Evolutionary conservation across 1,140 invertebrate genomes (phyloP), one percentile per base, ranked within the genome.

Genomic region (Lucilia sericata): DNA sequence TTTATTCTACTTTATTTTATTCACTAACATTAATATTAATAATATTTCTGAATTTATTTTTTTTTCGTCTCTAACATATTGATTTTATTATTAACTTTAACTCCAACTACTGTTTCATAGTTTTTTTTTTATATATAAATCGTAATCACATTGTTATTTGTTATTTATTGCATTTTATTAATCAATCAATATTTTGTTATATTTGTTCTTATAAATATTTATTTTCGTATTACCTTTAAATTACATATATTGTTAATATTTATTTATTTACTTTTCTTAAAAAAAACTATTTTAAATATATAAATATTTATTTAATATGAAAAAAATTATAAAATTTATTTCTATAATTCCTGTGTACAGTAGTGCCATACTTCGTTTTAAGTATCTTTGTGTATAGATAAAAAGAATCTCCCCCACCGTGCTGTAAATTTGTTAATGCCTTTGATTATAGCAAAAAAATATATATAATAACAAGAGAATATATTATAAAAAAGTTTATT

Each of bases 401-500:
- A 55, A 55, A 14, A 55, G 12, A 55, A 55, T 5, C 12, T 5
- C 13, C 17, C 51, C 51, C 9, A 60, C 17, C 5, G 60, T 70
- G 60, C 60, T 70, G 60, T 70, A 70, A 21, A 70, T 70, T 70
- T 70, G 60, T 70, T 70, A 70, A 70, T 70, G 60, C 60, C 60
- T 70, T 65, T 70, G n/a, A 70, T 21, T 21, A 70, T 70, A 70
- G 21, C 51, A 60, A 60, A 60, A 17, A 14, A 17, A 13, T 13
- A 60, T 60, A 60, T 0, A n/a, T n/a, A n/a, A n/a, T 10, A 60
- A 1, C 51, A n/a, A n/a, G n/a, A n/a, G n/a, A n/a, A n/a, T 60
- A 60, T 60, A 13, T 60, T 60, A 60, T 60, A 60, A 60, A 60
- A 60, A n/a, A 5, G 5, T 60, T 60, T 60, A 17, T 60, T 55